Evolutionary conservation across 2,797 vertebrate species (phyloP).

Genomic region (Prunella strophiata): DNA sequence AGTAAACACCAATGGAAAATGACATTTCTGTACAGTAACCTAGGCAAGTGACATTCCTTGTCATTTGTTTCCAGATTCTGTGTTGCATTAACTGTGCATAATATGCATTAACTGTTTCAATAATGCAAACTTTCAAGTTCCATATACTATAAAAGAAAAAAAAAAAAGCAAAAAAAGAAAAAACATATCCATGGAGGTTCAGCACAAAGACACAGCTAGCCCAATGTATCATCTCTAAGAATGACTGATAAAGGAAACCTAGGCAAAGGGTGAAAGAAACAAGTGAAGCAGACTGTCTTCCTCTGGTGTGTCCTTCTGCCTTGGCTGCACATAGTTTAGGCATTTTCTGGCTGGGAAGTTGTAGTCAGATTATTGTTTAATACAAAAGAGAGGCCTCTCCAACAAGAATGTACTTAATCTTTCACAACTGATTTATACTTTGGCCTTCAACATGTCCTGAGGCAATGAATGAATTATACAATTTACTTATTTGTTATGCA

Average conservation of each 20-base stretch:
- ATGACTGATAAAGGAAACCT: neutral
- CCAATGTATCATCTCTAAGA: neutral
- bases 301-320: neutral
- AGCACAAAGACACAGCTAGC: neutral
- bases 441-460: neutral
- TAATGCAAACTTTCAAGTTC: neutral
- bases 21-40: neutral
- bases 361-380: neutral
- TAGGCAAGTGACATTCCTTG: neutral
- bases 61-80: neutral
- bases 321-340: neutral
- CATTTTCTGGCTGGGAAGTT: neutral
- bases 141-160: neutral
- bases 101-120: neutral
- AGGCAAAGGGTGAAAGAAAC: neutral
- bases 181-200: neutral
- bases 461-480: neutral
- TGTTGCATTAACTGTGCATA: neutral
- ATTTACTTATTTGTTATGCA: constrained; percentile 8
- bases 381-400: neutral
- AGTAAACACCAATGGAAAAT: neutral
- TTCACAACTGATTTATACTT: neutral
- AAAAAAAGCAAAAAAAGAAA: no score
- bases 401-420: neutral
- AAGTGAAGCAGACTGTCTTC: neutral